Percentiles rank a stretch among this genome's conserved stretches.
Evolutionary conservation across 2,888 invertebrate genomes (phyloP).

Genomic region (Rutpela maculata): DNA sequence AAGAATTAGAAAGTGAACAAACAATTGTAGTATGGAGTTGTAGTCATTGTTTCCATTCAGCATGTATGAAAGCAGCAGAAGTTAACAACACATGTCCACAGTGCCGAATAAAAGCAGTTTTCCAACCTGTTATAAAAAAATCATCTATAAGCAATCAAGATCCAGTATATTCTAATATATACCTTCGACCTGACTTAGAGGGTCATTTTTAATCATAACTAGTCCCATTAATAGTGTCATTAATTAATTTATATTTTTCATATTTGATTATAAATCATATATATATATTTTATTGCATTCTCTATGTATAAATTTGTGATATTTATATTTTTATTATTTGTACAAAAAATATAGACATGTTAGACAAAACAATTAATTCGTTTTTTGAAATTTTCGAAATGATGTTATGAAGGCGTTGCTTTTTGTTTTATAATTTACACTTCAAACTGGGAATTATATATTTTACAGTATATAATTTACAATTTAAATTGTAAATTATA

Average conservation of each 20-base stretch:
- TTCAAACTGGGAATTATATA: too few species aligned
- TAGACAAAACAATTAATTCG: background rate
- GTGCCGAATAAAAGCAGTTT: conserved; percentile 65
- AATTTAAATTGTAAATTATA: too few species aligned
- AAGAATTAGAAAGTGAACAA: conserved; percentile 61
- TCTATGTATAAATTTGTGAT: conserved; percentile 55
- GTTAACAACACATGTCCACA: conserved; percentile 66
- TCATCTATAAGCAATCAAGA: conserved; percentile 44
- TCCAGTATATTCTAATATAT: conserved; percentile 50
- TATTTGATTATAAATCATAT: conserved; percentile 15
- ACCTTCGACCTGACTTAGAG: conserved; percentile 70
- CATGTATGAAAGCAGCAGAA: conserved; percentile 62
- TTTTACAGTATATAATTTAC: too few species aligned
- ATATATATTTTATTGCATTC: conserved; percentile 34
- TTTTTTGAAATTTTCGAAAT: background rate
- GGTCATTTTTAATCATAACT: conserved; percentile 69
- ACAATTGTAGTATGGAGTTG: conserved; percentile 70
- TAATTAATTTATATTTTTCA: conserved; percentile 23
- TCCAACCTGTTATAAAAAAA: conserved; percentile 58
- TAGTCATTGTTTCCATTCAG: conserved; percentile 70
- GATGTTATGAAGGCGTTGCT: too few species aligned
- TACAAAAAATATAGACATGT: conserved; percentile 53
- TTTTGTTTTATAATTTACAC: too few species aligned
- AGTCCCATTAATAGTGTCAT: conserved; percentile 32
- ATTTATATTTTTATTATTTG: conserved; percentile 59